Conservation (phyloP, 2,888 invertebrate species). For the Nemotelus nigrinus region DNA sequence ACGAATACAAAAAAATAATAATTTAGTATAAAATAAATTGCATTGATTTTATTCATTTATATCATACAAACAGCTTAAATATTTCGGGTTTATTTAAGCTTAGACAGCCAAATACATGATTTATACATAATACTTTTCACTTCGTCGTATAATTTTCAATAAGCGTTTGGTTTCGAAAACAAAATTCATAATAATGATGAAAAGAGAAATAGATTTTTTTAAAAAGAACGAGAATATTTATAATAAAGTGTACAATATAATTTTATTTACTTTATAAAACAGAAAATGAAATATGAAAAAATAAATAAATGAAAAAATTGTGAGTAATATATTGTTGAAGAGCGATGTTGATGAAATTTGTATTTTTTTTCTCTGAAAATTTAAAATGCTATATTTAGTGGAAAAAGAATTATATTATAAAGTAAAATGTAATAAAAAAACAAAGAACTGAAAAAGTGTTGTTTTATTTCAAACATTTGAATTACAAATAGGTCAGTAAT, state of each 20-base stretch:
- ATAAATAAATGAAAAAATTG: not conserved
- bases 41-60: constrained; percentile 2
- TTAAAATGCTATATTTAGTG: constrained; percentile 23
- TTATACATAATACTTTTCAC: too few relatives aligned
- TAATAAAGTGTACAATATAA: constrained; percentile 37
- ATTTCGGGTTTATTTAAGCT: too few relatives aligned
- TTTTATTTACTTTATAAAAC: constrained; percentile 36
- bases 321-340: not conserved
- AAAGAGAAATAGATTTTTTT: not conserved
- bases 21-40: not conserved
- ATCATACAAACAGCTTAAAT: not conserved
- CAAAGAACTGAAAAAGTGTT: constrained; percentile 4
- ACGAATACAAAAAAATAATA: too few relatives aligned
- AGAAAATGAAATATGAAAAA: constrained; percentile 18
- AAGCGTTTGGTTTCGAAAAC: too few relatives aligned
- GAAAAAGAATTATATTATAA: constrained; percentile 15
- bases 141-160: too few relatives aligned
- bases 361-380: constrained; percentile 15
- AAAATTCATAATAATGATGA: not conserved
- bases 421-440: constrained; percentile 7
- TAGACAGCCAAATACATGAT: too few relatives aligned
- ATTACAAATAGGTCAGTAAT: too few relatives aligned
- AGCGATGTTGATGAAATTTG: constrained; percentile 34
- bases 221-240: constrained; percentile 23
- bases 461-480: not conserved